phyloP scores from a whole-genome alignment of 2,888 invertebrate species.

The Ectemnius cavifrons region DNA sequence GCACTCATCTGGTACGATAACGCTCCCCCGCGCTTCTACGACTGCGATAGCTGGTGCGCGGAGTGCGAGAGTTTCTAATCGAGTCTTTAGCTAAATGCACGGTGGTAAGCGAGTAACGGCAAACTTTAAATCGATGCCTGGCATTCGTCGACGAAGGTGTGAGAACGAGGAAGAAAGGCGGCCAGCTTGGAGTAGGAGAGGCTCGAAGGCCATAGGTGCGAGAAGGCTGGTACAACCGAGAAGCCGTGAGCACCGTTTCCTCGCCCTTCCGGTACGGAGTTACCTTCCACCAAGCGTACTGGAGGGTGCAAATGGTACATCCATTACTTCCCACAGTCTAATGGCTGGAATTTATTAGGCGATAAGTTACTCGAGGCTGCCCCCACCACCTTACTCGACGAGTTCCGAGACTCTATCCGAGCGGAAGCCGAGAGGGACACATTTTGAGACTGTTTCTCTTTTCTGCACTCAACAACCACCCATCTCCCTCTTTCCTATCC shows the following conservation, averaged over 20 bases:
- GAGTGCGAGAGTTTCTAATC: constrained; percentile 49
- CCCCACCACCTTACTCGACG: constrained; percentile 57
- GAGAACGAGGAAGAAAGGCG: neutral
- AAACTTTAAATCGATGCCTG: constrained; percentile 65
- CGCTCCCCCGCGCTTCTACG: constrained; percentile 36
- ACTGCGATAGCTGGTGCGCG: constrained; percentile 26
- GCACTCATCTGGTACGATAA: neutral
- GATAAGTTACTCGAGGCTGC: constrained; percentile 67
- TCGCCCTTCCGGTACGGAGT: constrained; percentile 13
- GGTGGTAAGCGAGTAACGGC: constrained; percentile 48
- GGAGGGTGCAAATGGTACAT: constrained; percentile 72
- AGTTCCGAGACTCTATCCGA: constrained; percentile 63
- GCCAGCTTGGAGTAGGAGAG: neutral
- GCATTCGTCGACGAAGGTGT: constrained; percentile 44
- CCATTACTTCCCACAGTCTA: constrained; percentile 72
- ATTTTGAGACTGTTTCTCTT: constrained; percentile 58
- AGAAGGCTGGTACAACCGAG: neutral
- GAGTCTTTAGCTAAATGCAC: constrained; percentile 50
- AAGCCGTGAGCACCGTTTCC: constrained; percentile 1
- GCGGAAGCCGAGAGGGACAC: constrained; percentile 62
- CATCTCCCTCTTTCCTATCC: constrained; percentile 8
- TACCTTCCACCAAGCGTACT: constrained; percentile 51
- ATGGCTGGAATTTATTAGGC: constrained; percentile 73
- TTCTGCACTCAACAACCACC: constrained; percentile 27
- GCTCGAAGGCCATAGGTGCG: neutral